These are phyloP conservation scores for Diadophis punctatus DNA, from an alignment of 2,113 vertebrate species.

Conservation along the genomic window DNA sequence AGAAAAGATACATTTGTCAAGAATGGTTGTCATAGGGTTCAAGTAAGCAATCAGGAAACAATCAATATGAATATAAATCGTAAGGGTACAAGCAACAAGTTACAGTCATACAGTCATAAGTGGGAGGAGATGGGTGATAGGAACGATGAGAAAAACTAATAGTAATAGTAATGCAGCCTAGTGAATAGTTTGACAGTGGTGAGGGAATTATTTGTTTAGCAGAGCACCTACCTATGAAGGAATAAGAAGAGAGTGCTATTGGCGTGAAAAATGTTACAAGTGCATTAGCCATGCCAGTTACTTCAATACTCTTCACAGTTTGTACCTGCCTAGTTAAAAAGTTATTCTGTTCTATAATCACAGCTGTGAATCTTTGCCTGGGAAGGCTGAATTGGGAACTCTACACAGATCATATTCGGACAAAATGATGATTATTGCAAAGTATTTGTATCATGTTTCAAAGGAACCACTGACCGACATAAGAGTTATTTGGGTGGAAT, in stretches of 20 bases:
- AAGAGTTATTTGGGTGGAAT: slow-evolving; percentile 44
- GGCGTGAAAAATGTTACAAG: neutral
- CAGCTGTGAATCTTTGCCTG: slow-evolving; percentile 14
- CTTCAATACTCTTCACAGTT: slow-evolving; percentile 7
- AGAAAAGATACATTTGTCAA: no score
- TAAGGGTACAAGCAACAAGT: no score
- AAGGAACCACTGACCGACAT: slow-evolving; percentile 46
- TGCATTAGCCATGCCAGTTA: neutral
- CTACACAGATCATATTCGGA: neutral
- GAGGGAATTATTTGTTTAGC: no score
- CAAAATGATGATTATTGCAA: slow-evolving; percentile 12
- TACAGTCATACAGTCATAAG: no score
- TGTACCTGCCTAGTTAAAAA: slow-evolving; percentile 14
- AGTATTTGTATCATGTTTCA: slow-evolving; percentile 48
- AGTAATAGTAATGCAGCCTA: no score
- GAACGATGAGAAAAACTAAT: no score
- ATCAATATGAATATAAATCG: no score
- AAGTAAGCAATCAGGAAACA: no score
- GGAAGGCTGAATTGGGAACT: slow-evolving; percentile 34
- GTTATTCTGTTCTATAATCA: neutral
- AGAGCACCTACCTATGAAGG: no score
- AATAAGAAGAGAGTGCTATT: neutral
- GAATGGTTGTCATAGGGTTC: no score
- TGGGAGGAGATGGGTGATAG: no score
- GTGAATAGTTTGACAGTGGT: no score